Evolutionary conservation across 2,888 invertebrate species (phyloP), one percentile per base, ranked within the genome.

Genomic region (Geophilus truncorum): DNA sequence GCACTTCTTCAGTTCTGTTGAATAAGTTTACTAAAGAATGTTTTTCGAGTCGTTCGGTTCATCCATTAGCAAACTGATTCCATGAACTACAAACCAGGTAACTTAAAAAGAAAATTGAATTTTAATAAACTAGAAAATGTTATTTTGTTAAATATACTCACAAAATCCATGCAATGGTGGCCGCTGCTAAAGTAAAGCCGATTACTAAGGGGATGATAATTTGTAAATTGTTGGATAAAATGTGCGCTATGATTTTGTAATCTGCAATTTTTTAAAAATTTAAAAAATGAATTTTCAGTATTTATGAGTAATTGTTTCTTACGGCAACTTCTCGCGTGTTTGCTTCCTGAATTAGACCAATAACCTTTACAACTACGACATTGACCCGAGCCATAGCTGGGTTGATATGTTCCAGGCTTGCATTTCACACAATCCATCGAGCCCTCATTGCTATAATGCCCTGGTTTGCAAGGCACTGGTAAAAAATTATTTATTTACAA

Each of bases 401-500:
- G 77, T 77, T 77, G 77, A 32, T 77, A 77, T 21, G 28, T 28
- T 0, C 77, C 77, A 21, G 21, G 25, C 12, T 78, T 30, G 30
- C 78, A 78, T 45, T 78, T 23, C 3, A 78, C 15, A 23, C 78
- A 78, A n/a, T 40, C 78, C 10, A 45, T 12, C 0, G 40, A 40
- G 18, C 78, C 78, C 15, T 23, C 40, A 12, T 34, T 18, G 23
- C 78, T 78, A 34, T 40, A 78, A 30, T 36, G 40, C 18, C 78
- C 78, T 23, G 78, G 78, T n/a, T 45, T 45, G 23, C 78, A 78
- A 23, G 78, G 78, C n/a, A 30, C 78, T 78, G 23, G 18, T 28
- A 23, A 30, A 77, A 32, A 77, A 28, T 36, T 40, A 40, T 15
- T n/a, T 12, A 15, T 28, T 18, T 18, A 9, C 23, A 15, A n/a